These are phyloP conservation scores for Aphidius gifuensis DNA, from an alignment of 1,140 invertebrate genomes.

Conservation along the genomic window DNA sequence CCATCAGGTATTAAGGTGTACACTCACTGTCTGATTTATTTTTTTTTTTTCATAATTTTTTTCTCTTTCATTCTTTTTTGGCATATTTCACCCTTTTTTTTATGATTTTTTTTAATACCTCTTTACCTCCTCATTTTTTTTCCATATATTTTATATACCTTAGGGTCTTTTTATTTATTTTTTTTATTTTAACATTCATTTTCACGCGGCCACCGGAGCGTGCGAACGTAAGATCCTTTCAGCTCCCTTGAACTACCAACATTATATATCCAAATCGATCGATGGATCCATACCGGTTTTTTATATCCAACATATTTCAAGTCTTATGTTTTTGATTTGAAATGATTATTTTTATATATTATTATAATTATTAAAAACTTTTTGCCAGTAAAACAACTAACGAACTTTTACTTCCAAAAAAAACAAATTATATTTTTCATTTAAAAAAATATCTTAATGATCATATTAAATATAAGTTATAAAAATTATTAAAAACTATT, in stretches of 20 bases:
- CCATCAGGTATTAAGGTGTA: no score
- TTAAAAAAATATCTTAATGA: no score
- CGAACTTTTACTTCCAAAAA: no score
- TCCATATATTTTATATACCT: slow-evolving; percentile 18
- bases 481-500: no score
- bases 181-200: slow-evolving; percentile 24
- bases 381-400: no score
- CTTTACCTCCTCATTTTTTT: slow-evolving; percentile 18
- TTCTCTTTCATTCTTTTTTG: neutral
- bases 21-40: no score
- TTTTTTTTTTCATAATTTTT: neutral
- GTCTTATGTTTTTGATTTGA: slow-evolving; percentile 15
- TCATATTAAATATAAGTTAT: no score
- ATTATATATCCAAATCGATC: slow-evolving; percentile 4
- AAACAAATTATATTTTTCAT: no score
- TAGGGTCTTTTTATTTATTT: slow-evolving; percentile 15
- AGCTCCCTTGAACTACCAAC: slow-evolving; percentile 24
- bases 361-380: no score
- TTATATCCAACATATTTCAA: slow-evolving; percentile 12
- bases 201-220: slow-evolving; percentile 23
- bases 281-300: slow-evolving; percentile 27
- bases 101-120: slow-evolving; percentile 13
- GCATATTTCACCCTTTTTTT: slow-evolving; percentile 17
- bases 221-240: slow-evolving; percentile 23
- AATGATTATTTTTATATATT: neutral